phyloP scores from a whole-genome alignment of 1,140 invertebrate species.

The Zaprionus gabonicus region DNA sequence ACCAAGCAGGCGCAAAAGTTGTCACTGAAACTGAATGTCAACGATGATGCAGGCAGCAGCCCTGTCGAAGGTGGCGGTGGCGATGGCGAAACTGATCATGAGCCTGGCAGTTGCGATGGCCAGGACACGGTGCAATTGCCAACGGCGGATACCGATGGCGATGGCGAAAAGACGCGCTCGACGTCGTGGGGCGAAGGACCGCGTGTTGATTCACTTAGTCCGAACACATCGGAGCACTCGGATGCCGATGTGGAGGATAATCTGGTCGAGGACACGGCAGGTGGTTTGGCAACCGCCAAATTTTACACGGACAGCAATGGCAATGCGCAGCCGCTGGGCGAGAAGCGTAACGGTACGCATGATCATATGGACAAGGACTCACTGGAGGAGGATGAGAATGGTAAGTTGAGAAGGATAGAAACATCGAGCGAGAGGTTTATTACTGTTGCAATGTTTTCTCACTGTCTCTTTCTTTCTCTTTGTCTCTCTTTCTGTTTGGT shows the following conservation, averaged over 20 bases:
- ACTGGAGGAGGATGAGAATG: conserved; percentile 81
- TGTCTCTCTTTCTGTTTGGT: not conserved
- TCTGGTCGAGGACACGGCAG: conserved; percentile 86
- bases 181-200: conserved; percentile 44
- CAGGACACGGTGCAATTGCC: conserved; percentile 21
- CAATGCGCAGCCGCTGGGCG: conserved; percentile 74
- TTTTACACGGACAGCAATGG: conserved; percentile 77
- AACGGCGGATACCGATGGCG: conserved; percentile 2
- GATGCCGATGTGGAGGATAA: conserved; percentile 94
- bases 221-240: conserved; percentile 87
- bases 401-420: conserved; percentile 43
- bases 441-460: not conserved
- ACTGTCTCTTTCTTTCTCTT: not conserved
- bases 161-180: conserved; percentile 26
- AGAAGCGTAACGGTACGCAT: conserved; percentile 86
- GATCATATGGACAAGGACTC: conserved; percentile 86
- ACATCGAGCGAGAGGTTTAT: not conserved
- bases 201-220: conserved; percentile 62
- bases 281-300: conserved; percentile 32
- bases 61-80: conserved; percentile 9
- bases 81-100: conserved; percentile 17
- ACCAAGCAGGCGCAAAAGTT: conserved; percentile 67
- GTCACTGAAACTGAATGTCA: conserved; percentile 75
- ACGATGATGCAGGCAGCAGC: conserved; percentile 27
- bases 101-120: conserved; percentile 13